Conservation (phyloP, 2,888 invertebrate genomes). For the Meteorus cinctellus region DNA sequence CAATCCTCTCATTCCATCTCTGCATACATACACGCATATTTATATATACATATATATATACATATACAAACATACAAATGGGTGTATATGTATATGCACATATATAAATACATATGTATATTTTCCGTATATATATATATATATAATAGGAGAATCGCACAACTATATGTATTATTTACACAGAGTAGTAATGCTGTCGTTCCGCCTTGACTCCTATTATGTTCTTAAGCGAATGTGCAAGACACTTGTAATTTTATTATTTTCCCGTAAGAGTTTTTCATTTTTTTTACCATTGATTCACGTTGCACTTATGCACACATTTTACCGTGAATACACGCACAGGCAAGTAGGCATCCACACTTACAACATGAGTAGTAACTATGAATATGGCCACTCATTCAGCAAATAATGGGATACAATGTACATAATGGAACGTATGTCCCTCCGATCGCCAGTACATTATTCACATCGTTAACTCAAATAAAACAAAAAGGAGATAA, state of each 20-base stretch:
- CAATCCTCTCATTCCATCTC: background rate
- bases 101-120: too few relatives aligned
- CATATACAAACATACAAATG: too few relatives aligned
- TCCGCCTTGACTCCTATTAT: background rate
- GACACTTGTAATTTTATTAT: constrained; percentile 6
- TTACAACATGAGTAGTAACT: constrained; percentile 1
- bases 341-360: background rate
- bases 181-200: background rate
- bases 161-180: constrained; percentile 20
- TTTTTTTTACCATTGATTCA: background rate
- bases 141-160: background rate
- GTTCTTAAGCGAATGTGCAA: background rate
- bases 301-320: background rate
- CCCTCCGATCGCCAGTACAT: background rate
- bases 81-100: too few relatives aligned
- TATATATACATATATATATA: background rate
- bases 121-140: background rate
- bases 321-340: background rate
- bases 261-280: background rate
- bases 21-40: background rate
- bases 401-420: background rate
- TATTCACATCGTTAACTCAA: background rate
- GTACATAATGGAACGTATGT: background rate
- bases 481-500: background rate
- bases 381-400: constrained; percentile 20